Evolutionary conservation across 2,113 vertebrate species (phyloP).

Genomic region (Perca flavescens): DNA sequence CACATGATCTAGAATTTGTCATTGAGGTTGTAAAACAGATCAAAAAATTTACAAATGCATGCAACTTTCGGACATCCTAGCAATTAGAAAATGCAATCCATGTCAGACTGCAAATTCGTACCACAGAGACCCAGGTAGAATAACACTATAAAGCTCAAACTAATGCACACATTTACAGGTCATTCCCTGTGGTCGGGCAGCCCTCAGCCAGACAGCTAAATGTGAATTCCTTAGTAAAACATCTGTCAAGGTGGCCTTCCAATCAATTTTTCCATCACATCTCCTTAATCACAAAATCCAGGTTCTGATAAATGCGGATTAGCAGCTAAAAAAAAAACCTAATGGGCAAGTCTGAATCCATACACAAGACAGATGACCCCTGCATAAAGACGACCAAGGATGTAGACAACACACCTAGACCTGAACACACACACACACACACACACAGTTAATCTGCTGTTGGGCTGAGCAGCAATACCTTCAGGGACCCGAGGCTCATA

Average conservation of each 20-base stretch:
- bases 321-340: conserved; percentile 26
- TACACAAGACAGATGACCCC: conserved; percentile 32
- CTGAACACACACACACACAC: neutral
- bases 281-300: conserved; percentile 70
- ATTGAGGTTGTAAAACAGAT: neutral
- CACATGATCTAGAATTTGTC: neutral
- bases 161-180: neutral
- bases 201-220: conserved; percentile 27
- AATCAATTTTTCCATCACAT: conserved; percentile 69
- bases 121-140: neutral
- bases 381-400: conserved; percentile 23
- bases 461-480: conserved; percentile 10
- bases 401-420: conserved; percentile 10
- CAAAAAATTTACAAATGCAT: neutral
- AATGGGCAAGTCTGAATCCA: conserved; percentile 51
- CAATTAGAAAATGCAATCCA: neutral
- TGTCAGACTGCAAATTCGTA: neutral
- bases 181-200: neutral
- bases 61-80: no score
- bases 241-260: conserved; percentile 52
- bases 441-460: conserved; percentile 19
- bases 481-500: conserved; percentile 48
- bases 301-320: conserved; percentile 48
- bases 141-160: conserved; percentile 15
- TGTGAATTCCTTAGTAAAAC: conserved; percentile 55